Conservation (phyloP, 1,140 invertebrate genomes). For the Melanaphis sacchari region DNA sequence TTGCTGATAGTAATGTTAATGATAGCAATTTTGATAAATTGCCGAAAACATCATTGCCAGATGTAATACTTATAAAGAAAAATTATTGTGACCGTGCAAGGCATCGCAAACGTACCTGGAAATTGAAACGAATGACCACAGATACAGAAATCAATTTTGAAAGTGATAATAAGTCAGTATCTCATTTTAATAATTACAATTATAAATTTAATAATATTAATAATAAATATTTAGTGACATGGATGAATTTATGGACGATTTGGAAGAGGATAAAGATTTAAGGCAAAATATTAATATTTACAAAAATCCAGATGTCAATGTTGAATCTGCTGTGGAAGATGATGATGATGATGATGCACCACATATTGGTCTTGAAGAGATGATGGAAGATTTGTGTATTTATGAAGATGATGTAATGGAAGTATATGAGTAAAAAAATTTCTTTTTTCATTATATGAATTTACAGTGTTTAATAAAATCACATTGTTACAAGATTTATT, state of each 20-base stretch:
- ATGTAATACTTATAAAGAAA: conserved; percentile 95
- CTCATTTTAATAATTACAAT: conserved; percentile 32
- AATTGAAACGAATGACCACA: conserved; percentile 83
- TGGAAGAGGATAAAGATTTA: conserved; percentile 92
- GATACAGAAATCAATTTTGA: conserved; percentile 68
- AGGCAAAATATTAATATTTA: conserved; percentile 95
- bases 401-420: conserved; percentile 74
- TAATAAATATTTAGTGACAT: conserved; percentile 74
- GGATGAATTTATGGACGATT: conserved; percentile 94
- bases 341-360: conserved; percentile 78
- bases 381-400: conserved; percentile 93
- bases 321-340: conserved; percentile 73
- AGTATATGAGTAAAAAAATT: conserved; percentile 47
- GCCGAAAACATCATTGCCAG: conserved; percentile 76
- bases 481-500: background rate
- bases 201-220: background rate
- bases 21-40: conserved; percentile 87
- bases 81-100: conserved; percentile 79
- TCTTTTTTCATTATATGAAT: background rate
- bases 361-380: conserved; percentile 91
- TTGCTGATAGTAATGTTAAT: conserved; percentile 90
- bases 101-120: conserved; percentile 80
- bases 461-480: background rate
- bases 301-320: conserved; percentile 64
- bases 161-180: conserved; percentile 75